Base-by-base conservation (phyloP, 2,888 invertebrate genomes). In the Mesoligia furuncula region DNA sequence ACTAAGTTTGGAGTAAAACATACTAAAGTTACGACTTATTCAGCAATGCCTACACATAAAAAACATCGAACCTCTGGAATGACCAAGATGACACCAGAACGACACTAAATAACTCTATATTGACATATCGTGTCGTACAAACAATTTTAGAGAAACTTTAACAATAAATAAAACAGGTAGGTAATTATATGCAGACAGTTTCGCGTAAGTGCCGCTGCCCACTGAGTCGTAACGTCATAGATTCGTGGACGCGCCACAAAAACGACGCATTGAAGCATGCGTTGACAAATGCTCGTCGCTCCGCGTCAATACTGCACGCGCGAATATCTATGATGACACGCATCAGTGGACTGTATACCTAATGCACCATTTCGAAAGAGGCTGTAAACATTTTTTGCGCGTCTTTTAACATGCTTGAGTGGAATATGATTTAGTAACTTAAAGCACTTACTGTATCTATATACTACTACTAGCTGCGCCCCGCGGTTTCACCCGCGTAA, bases 101-200 rank as follows among this genome's bases (percentile, higher is more conserved):
- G 31, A 62, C 24, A 74, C n/a, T 74, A 45, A 81, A 77, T 66
- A 65, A 77, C 68, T 82, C 66, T 15, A 24, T 48, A 70, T 73
- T 75, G 78, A 67, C 69, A 75, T 51, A 72, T 73, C 83, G 75
- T 76, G 71, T 51, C 57, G 68, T 9, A 59, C 24, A 36, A 85
- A 75, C 74, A 64, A 77, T 79, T 85, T 82, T 64, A 85, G 87
- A 85, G 86, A 87, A 87, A 86, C 83, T 79, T 81, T 68, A 72
- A 79, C 83, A 71, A 86, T 86, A 87, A 87, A 87, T 87, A 87
- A 87, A 77, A 59, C 67, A 73, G 54, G 64, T 82, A 73, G 54
- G 64, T 82, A 88, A 86, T 83, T 73, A 82, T 74, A 86, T 88
- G 88, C 86, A 78, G 82, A 87, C 86, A 88, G 85, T 88, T 87